Conservation (phyloP, 2,888 invertebrate species). For the Antheraea yamamai region DNA sequence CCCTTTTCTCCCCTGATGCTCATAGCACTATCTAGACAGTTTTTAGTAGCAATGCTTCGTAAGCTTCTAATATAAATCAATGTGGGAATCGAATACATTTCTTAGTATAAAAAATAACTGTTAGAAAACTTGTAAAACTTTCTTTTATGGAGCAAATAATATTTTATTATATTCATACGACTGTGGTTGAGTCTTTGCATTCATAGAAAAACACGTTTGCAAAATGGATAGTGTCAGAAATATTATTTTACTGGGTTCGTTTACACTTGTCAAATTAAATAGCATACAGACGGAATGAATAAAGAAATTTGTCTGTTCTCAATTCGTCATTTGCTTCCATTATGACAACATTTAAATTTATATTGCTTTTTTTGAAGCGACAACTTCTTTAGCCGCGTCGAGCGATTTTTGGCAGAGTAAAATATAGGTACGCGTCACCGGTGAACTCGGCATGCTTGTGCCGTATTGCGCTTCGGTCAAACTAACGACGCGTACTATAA, state of each 20-base stretch:
- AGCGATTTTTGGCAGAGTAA: too few relatives aligned
- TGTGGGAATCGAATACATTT: constrained; percentile 23
- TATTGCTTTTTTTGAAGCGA: too few relatives aligned
- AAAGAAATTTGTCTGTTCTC: too few relatives aligned
- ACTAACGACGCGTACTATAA: too few relatives aligned
- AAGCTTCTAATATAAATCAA: constrained; percentile 34
- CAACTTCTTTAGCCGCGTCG: too few relatives aligned
- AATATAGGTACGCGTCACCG: too few relatives aligned
- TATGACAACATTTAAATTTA: too few relatives aligned
- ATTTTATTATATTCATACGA: neutral
- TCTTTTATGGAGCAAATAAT: constrained; percentile 6
- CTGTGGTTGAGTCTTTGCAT: neutral
- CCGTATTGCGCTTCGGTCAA: too few relatives aligned
- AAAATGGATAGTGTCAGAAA: neutral
- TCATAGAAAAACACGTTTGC: neutral
- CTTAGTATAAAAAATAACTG: constrained; percentile 23
- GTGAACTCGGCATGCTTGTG: too few relatives aligned
- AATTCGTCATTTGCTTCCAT: too few relatives aligned
- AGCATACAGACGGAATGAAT: neutral
- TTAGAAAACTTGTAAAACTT: constrained; percentile 16
- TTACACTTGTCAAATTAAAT: neutral
- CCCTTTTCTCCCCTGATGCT: constrained; percentile 26
- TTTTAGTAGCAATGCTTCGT: constrained; percentile 32
- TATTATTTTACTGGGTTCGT: neutral
- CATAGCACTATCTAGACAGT: constrained; percentile 31